These are phyloP conservation scores for Linepithema humile DNA, from an alignment of 1,140 invertebrate species.

Conservation along the genomic window DNA sequence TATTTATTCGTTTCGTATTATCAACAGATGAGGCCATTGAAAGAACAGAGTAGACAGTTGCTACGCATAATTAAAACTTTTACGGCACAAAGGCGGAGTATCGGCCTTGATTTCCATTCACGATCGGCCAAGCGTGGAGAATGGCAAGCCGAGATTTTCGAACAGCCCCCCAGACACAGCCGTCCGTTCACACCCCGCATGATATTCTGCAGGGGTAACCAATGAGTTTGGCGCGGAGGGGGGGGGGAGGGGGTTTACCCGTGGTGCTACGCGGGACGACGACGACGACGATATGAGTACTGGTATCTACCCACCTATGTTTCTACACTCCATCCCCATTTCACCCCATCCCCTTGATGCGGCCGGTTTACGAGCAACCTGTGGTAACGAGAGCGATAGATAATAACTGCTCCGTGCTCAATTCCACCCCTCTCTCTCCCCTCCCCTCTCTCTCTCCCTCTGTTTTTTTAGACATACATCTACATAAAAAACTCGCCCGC, in stretches of 20 bases:
- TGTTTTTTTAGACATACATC: slow-evolving; percentile 55
- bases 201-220: slow-evolving; percentile 77
- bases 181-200: slow-evolving; percentile 78
- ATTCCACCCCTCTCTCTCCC: slow-evolving; percentile 66
- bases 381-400: slow-evolving; percentile 85
- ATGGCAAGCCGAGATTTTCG: slow-evolving; percentile 73
- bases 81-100: background rate
- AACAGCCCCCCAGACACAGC: slow-evolving; percentile 78
- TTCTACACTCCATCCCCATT: slow-evolving; percentile 68
- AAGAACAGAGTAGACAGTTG: background rate
- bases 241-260: slow-evolving; percentile 43
- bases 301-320: slow-evolving; percentile 78
- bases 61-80: slow-evolving; percentile 23
- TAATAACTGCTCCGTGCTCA: slow-evolving; percentile 84
- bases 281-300: slow-evolving; percentile 74
- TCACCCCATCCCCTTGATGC: slow-evolving; percentile 77
- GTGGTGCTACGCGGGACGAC: slow-evolving; percentile 62
- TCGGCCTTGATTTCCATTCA: slow-evolving; percentile 23
- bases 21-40: background rate
- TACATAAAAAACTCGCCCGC: background rate
- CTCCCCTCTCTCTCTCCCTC: slow-evolving; percentile 5
- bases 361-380: slow-evolving; percentile 85
- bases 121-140: slow-evolving; percentile 49
- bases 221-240: slow-evolving; percentile 56
- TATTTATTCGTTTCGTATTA: background rate